Base-by-base conservation (phyloP, 64 coral and sea anemone genomes). In the Stylophora pistillata region DNA sequence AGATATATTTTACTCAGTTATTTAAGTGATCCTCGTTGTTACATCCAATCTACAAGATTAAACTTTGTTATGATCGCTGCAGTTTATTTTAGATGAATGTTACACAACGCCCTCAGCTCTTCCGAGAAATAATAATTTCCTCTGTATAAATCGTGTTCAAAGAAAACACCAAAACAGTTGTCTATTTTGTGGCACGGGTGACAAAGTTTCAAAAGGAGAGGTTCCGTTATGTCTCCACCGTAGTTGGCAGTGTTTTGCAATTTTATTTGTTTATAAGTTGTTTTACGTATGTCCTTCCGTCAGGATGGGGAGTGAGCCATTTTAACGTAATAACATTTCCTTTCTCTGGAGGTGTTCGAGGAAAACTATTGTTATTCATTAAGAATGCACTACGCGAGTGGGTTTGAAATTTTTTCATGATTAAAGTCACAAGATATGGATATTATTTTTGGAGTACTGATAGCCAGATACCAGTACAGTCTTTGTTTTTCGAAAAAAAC, bases 1-100 rank as follows among this genome's bases (percentile, higher is more conserved):
- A 84, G 34, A 52, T 65, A 47, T 47, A 17, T 82, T 82, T 82
- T 65, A 41, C 37, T 81, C 78, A 16, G 57, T 10, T 57, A 31
- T 21, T 63, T 47, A 64, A 82, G 58, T 15, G 78, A 82, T 63
- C 37, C 37, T 82, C 57, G 6, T 82, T 37, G 78, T 64, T 64
- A 4, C 13, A 14, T 27, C 13, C 29, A 31, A 58, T 64, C 58
- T 61, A 37, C 30, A 64, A 53, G 9, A 76, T 21, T 18, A 1
- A 76, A 76, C 73, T 76, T 76, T 76, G 31, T 76, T 47, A 53
- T 76, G 64, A 68, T 68, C n/a, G 26, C 7, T n/a, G 64, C 23
- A 12, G 26, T 26, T 34, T 53, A 37, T 23, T 37, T 52, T 41
- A 76, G 18, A 9, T 53, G 73, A 32, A 32, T 32, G 71, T 15